These are phyloP conservation scores for Vanessa tameamea DNA, from an alignment of 1,140 invertebrate genomes.

Conservation along the genomic window DNA sequence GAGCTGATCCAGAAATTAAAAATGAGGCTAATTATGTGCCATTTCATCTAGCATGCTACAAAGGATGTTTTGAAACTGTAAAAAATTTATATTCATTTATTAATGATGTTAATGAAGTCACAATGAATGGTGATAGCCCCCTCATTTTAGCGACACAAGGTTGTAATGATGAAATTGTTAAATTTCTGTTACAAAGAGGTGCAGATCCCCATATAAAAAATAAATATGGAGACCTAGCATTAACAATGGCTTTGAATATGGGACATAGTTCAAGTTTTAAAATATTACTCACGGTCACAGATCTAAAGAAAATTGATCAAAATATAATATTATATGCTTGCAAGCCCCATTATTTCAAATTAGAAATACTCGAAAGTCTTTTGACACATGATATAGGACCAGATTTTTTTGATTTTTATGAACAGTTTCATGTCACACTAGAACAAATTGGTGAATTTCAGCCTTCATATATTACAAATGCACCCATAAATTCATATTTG, in stretches of 20 bases:
- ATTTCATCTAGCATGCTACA: conserved; percentile 81
- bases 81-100: conserved; percentile 64
- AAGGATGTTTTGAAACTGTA: conserved; percentile 61
- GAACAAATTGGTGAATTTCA: conserved; percentile 60
- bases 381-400: conserved; percentile 67
- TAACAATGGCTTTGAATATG: conserved; percentile 62
- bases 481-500: conserved; percentile 69
- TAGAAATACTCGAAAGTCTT: conserved; percentile 65
- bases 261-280: conserved; percentile 60
- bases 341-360: conserved; percentile 74
- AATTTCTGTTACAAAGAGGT: conserved; percentile 66
- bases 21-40: conserved; percentile 82
- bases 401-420: conserved; percentile 68
- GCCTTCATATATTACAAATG: conserved; percentile 59
- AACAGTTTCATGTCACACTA: conserved; percentile 58
- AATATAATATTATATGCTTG: conserved; percentile 71
- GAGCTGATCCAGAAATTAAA: conserved; percentile 82
- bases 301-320: conserved; percentile 55
- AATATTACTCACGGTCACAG: conserved; percentile 59
- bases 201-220: conserved; percentile 70
- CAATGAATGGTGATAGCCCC: conserved; percentile 62
- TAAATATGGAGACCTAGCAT: conserved; percentile 54
- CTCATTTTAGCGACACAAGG: conserved; percentile 66
- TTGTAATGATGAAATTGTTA: conserved; percentile 55
- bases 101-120: conserved; percentile 65